A percentile compares a stretch with the other conserved stretches of the same genome.
Evolutionary conservation across 2,797 vertebrate genomes (phyloP).

Genomic region (Phoxinus dragarum): DNA sequence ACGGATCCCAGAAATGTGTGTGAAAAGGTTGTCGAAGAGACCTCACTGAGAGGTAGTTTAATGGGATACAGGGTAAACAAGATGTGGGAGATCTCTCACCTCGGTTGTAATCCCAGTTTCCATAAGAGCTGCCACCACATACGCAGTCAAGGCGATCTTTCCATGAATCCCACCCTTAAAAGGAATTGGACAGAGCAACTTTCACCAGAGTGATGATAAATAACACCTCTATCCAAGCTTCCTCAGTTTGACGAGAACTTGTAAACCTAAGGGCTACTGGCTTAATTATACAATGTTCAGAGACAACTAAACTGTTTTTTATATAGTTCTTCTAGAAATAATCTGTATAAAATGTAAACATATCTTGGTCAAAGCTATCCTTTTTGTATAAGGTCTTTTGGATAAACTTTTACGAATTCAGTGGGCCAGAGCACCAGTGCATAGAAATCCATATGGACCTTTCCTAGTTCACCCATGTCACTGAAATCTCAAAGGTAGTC

Average conservation of each 20-base stretch:
- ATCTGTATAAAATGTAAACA: background rate
- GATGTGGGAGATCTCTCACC: conserved; percentile 73
- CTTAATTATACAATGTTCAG: background rate
- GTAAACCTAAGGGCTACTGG: conserved; percentile 1
- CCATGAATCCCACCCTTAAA: conserved; percentile 91
- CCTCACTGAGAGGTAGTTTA: conserved; percentile 34
- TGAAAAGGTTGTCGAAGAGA: conserved; percentile 22
- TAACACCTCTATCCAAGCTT: conserved; percentile 19
- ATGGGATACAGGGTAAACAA: conserved; percentile 28
- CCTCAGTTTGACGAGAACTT: conserved; percentile 20
- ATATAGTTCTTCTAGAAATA: conserved; percentile 1
- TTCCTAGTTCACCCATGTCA: background rate
- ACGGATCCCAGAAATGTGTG: conserved; percentile 22
- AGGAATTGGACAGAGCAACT: conserved; percentile 42
- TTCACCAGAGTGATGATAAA: conserved; percentile 12
- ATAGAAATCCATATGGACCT: background rate
- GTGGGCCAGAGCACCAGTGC: background rate
- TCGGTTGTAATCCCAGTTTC: conserved; percentile 89
- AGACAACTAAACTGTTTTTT: background rate
- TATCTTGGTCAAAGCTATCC: background rate
- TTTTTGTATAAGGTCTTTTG: background rate
- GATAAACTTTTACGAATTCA: too few relatives aligned
- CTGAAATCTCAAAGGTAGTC: background rate
- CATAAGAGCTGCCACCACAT: conserved; percentile 89
- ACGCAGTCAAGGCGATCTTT: conserved; percentile 90